A percentile compares a stretch with the other conserved stretches of the same genome.
Evolutionary conservation across 2,888 invertebrate species (phyloP).

Genomic region (Peribatodes rhomboidaria): DNA sequence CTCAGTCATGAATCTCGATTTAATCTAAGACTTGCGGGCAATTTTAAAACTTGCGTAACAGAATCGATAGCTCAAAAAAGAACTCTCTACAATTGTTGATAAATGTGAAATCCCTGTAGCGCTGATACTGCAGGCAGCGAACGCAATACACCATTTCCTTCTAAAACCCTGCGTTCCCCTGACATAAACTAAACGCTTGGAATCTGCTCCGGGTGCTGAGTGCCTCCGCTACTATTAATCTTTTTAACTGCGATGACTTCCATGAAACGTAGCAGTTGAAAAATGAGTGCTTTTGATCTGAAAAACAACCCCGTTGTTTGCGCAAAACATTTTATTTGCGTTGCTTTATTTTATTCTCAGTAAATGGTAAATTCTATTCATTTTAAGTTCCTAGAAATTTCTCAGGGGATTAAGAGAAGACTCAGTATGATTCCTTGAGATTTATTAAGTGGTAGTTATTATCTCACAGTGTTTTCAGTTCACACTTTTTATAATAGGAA

Average conservation of each 20-base stretch:
- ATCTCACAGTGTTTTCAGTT: no score
- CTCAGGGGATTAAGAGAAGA: background rate
- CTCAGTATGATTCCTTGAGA: no score
- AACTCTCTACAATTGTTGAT: no score
- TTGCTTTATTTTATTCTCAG: no score
- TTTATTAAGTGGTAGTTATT: no score
- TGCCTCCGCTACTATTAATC: slow-evolving; percentile 19
- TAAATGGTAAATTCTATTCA: background rate
- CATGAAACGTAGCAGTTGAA: slow-evolving; percentile 14
- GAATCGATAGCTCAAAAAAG: no score
- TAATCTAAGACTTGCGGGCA: no score
- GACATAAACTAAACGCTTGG: background rate
- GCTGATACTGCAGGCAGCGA: no score
- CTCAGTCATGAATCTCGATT: no score
- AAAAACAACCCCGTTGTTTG: background rate
- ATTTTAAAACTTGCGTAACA: background rate
- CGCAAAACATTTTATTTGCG: background rate
- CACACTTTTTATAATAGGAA: no score
- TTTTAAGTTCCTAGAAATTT: background rate
- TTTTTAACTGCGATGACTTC: slow-evolving; percentile 23
- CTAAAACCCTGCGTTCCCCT: background rate
- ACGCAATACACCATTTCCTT: background rate
- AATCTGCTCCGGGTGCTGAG: slow-evolving; percentile 4
- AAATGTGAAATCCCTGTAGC: no score
- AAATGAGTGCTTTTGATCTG: slow-evolving; percentile 11